Evolutionary conservation across 1,140 invertebrate genomes (phyloP), one percentile per base, ranked within the genome.

Genomic region (Bombus soroeensis): DNA sequence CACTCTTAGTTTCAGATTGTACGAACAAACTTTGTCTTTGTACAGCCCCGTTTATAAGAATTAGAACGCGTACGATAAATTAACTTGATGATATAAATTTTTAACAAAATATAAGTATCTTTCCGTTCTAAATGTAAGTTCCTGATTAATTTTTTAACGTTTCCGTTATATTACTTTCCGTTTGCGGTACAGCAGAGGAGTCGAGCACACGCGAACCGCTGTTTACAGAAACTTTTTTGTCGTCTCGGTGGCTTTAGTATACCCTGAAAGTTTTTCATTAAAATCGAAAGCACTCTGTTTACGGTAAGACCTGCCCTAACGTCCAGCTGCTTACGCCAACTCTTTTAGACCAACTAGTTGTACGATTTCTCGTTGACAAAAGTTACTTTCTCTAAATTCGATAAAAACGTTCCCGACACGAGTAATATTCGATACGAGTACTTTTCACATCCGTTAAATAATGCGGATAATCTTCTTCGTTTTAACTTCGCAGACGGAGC

Each of bases 251-350:
- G 53, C 34, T 75, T 75, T 18, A 18, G 47, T 18, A 18, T 22
- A 53, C 47, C 47, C 53, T 10, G 34, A 39, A 77, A 32, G 75
- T 77, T 64, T 77, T 78, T 43, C 75, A 78, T 78, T 64, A 64
- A 78, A 78, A 78, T 78, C 75, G 75, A 39, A 78, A 62, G 57
- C 59, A 18, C 59, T 41, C 57, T 41, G 75, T 64, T 62, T 39
- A 41, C 57, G 34, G 75, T n/a, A 39, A 77, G 53, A 77, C 73
- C 47, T 13, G 32, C 9, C 1, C 75, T 77, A 39, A 59, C 37
- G 25, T 37, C 13, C 53, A n/a, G n/a, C 53, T 47, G 53, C 68
- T 76, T 37, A 9, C 0, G 22, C 25, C 15, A 76, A 76, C 53
- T 13, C n/a, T n/a, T 76, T 39, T 10, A 59, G 1, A 62, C 57